phyloP scores from a whole-genome alignment of 2,888 invertebrate genomes.

The Orchestes rusci region DNA sequence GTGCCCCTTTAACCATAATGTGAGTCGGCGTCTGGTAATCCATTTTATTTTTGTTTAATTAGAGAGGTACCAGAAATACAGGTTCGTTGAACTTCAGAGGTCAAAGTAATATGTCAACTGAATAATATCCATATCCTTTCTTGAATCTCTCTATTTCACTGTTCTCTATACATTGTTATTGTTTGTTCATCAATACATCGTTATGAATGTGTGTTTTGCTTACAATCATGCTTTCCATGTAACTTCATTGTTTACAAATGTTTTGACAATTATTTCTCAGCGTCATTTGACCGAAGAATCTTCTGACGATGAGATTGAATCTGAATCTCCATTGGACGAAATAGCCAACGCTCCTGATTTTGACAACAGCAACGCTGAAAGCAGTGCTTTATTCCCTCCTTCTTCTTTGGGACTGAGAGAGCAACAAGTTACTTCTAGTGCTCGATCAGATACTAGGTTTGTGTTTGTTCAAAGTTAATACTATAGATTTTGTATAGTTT shows the following conservation, averaged over 20 bases:
- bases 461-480: slow-evolving; percentile 12
- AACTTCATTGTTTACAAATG: too few relatives aligned
- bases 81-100: not conserved
- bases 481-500: not conserved
- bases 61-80: not conserved
- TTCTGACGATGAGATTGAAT: slow-evolving; percentile 76
- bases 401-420: slow-evolving; percentile 57
- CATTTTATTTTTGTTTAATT: slow-evolving; percentile 1
- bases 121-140: too few relatives aligned
- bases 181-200: too few relatives aligned
- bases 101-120: too few relatives aligned
- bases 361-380: slow-evolving; percentile 46
- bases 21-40: slow-evolving; percentile 32
- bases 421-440: slow-evolving; percentile 39
- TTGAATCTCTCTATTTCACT: not conserved
- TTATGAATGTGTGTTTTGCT: too few relatives aligned
- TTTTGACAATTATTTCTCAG: too few relatives aligned
- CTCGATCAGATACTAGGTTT: slow-evolving; percentile 63
- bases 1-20: slow-evolving; percentile 41
- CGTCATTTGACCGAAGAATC: slow-evolving; percentile 66
- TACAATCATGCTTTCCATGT: too few relatives aligned
- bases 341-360: slow-evolving; percentile 53
- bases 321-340: slow-evolving; percentile 74
- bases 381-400: slow-evolving; percentile 53
- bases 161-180: not conserved